A percentile compares a stretch with the other conserved stretches of the same genome.
These are phyloP conservation scores for Uloborus plumipes DNA, from an alignment of 2,888 invertebrate genomes.

Conservation along the genomic window DNA sequence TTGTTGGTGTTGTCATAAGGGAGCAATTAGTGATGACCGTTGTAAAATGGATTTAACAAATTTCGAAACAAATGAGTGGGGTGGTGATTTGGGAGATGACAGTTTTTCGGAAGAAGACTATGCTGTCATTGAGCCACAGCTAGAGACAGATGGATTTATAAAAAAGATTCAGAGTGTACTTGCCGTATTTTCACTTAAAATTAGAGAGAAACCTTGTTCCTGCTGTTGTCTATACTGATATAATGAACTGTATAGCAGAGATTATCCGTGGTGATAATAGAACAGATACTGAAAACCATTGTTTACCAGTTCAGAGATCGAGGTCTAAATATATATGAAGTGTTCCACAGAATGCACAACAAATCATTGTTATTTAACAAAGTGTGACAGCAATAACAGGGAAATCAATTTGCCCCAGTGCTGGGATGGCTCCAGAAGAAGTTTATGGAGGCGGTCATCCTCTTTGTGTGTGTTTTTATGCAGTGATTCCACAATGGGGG, in stretches of 20 bases:
- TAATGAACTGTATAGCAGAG: background rate
- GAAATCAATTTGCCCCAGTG: too few species aligned
- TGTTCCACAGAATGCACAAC: too few species aligned
- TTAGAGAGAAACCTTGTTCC: background rate
- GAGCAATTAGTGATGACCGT: background rate
- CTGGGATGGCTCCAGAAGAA: too few species aligned
- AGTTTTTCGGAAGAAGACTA: background rate
- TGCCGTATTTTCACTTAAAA: background rate
- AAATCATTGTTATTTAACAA: too few species aligned
- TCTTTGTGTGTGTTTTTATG: too few species aligned
- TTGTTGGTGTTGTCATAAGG: background rate
- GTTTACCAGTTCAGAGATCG: background rate
- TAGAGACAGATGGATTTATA: background rate
- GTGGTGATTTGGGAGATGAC: background rate
- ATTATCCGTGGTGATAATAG: background rate
- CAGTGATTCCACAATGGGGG: too few species aligned
- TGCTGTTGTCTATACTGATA: background rate
- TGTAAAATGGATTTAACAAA: background rate
- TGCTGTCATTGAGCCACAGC: background rate
- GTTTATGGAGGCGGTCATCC: too few species aligned
- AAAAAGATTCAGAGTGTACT: background rate
- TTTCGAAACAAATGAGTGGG: background rate
- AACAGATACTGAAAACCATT: background rate
- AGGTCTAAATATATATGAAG: background rate
- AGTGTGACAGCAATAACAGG: too few species aligned